Evolutionary conservation across 2,888 invertebrate species (phyloP).

Genomic region (Mythimna albipuncta): DNA sequence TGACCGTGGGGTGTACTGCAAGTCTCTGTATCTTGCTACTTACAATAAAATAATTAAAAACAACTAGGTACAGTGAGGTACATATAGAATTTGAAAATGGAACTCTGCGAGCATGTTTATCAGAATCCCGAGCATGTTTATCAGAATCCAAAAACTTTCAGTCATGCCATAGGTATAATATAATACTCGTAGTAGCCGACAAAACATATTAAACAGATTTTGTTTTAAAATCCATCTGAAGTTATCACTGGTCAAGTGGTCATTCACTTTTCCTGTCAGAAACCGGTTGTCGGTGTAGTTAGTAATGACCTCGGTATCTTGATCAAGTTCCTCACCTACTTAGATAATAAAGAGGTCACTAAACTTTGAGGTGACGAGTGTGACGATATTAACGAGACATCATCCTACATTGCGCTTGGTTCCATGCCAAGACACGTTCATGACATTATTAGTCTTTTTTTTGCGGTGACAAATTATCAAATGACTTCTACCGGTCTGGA

Average conservation of each 20-base stretch:
- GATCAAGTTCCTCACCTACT: slow-evolving; percentile 32
- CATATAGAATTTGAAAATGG: too few species aligned
- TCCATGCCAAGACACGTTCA: slow-evolving; percentile 26
- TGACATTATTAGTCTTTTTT: slow-evolving; percentile 10
- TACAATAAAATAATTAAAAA: too few species aligned
- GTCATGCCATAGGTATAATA: too few species aligned
- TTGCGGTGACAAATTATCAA: too few species aligned
- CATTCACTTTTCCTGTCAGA: slow-evolving; percentile 17
- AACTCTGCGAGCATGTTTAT: too few species aligned
- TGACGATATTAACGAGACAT: not conserved
- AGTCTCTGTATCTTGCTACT: too few species aligned
- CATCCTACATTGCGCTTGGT: slow-evolving; percentile 23
- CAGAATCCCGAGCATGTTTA: too few species aligned
- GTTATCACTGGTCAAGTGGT: slow-evolving; percentile 2
- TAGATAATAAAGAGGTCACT: slow-evolving; percentile 35
- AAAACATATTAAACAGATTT: not conserved
- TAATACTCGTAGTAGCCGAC: too few species aligned
- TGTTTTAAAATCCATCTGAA: not conserved
- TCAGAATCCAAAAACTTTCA: too few species aligned
- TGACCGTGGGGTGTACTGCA: too few species aligned
- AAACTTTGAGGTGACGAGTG: slow-evolving; percentile 29
- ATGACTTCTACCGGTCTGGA: too few species aligned
- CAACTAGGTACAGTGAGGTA: too few species aligned
- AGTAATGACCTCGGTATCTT: not conserved
- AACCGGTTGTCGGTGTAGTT: slow-evolving; percentile 29